Evolutionary conservation across 2,797 vertebrate species (phyloP).

Genomic region (Sebastes oblongus): DNA sequence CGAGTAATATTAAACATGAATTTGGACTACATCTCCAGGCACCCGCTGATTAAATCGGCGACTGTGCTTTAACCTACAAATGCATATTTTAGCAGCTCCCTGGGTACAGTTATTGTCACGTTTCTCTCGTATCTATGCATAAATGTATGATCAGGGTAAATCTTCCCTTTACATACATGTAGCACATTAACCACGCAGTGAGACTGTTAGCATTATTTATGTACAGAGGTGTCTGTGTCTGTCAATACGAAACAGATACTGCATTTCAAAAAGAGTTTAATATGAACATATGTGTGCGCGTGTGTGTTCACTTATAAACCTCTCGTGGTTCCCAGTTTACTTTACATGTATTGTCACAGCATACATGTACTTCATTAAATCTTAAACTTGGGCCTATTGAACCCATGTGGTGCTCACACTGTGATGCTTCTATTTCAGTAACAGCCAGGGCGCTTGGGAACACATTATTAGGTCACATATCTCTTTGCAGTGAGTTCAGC

Average conservation of each 20-base stretch:
- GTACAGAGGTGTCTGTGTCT: not conserved
- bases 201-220: not conserved
- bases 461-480: constrained; percentile 12
- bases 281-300: not conserved
- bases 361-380: constrained; percentile 45
- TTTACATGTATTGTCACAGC: constrained; percentile 8
- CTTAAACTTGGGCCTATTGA: constrained; percentile 41
- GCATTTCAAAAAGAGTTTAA: not conserved
- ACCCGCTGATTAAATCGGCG: not conserved
- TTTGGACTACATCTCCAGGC: not conserved
- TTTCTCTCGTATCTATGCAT: not conserved
- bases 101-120: not conserved
- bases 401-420: constrained; percentile 32
- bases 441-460: constrained; percentile 11
- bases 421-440: constrained; percentile 51
- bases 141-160: not conserved
- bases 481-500: not conserved
- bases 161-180: not conserved
- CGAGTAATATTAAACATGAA: not conserved
- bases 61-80: not conserved
- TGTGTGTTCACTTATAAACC: not conserved
- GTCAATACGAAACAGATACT: not conserved
- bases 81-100: not conserved
- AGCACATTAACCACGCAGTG: not conserved
- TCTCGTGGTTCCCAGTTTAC: constrained; percentile 1